Base-by-base conservation (phyloP, 2,888 invertebrate genomes). In the Megamerina dolium region DNA sequence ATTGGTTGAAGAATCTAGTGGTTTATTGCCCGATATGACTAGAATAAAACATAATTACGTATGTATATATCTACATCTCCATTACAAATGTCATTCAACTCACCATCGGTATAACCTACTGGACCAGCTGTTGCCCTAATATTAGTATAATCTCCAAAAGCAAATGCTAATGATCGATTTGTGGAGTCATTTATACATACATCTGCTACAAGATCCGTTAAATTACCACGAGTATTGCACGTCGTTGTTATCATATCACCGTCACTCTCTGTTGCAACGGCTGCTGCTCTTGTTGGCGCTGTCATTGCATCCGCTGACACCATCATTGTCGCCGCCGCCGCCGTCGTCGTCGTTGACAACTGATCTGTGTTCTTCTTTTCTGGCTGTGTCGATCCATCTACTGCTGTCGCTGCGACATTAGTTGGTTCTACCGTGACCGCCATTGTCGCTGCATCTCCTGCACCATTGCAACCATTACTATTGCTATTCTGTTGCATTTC, bases 171-270 rank as follows among this genome's bases (percentile, higher is more conserved):
- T 45, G 45, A 10, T 9, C 3, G 20, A 29, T 37, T 14, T 41
- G 45, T 41, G n/a, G 48, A 43, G 0, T 48, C 53, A 41, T 59
- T 63, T 12, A 59, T 39, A 47, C 57, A 64, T 9, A 64, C 45
- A 47, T 65, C 65, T 1, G 64, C 65, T 12, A 64, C 61, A 12
- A 64, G 51, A 54, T 64, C 64, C 36, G 61, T 64, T 3, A 65
- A 37, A 23, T 54, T 58, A 9, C 51, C 53, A 20, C 41, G 41
- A 21, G 49, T 46, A 41, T 30, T 45, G 29, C 45, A 48, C 5
- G 46, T 20, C 2, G 42, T 16, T 5, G 41, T 44, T 2, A 40
- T 21, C 14, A n/a, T n/a, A n/a, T n/a, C n/a, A n/a, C n/a, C n/a
- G n/a, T n/a, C n/a, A n/a, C n/a, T n/a, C n/a, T 36, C 42, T 18